Evolutionary conservation across 2,113 vertebrate genomes (phyloP), one percentile per base, ranked within the genome.

Genomic region (Xyrauchen texanus): DNA sequence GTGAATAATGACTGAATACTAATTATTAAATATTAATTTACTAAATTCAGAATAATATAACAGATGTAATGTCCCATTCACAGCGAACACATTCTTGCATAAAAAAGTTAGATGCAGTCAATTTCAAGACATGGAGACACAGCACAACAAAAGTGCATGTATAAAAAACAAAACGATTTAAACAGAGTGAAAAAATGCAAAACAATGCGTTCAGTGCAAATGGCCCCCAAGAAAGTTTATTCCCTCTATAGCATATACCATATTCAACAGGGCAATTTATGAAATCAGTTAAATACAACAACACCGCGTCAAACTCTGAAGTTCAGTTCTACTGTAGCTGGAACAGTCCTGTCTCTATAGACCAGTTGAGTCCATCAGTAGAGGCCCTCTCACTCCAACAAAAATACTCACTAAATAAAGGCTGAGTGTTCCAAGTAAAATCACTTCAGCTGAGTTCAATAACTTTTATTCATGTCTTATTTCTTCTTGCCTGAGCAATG

Each of bases 371-470:
- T 87, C 79, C 90, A 91, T 91, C 90, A 89, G 88, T 90, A 91
- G 89, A 92, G 88, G 72, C 74, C 80, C 58, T 81, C 47, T 8
- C 81, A 78, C 87, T 91, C 92, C 93, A 94, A 94, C 87, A 91
- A 89, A 92, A 93, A 93, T 89, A 93, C 91, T 90, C 87, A 89
- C 88, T 91, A 89, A 92, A 92, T 91, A 93, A 93, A 91, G 89
- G 88, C 88, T 77, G 87, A 87, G 85, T 58, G 86, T 89, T 93
- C 93, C 92, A 92, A 93, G 90, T 86, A 90, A 92, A 94, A 94
- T 91, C 90, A 91, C 89, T 91, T 93, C 89, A 88, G 85, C 90
- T 84, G 87, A 90, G 89, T 88, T 92, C 88, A 91, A 90, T 86
- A 85, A 86, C 88, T 90, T 86, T 91, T 90, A 91, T 92, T 91